Percentiles rank a stretch among this genome's conserved stretches.
These are phyloP conservation scores for Trachelus stipa DNA, from an alignment of 2,888 invertebrate genomes.

Conservation along the genomic window DNA sequence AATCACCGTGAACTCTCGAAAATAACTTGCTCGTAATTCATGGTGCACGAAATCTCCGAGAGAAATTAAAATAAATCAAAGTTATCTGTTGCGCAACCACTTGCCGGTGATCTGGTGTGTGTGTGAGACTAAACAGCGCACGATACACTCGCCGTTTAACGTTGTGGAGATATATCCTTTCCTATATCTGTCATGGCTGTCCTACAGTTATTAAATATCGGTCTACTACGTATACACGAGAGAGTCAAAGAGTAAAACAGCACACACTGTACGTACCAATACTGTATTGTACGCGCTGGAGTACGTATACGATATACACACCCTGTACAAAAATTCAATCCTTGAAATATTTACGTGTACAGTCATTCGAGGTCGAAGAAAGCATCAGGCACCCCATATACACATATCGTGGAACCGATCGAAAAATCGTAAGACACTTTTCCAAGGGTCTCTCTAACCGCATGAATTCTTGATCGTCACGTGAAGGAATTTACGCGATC, in stretches of 20 bases:
- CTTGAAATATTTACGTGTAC: neutral
- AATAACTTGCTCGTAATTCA: constrained; percentile 57
- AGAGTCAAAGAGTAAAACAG: neutral
- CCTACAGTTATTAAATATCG: constrained; percentile 35
- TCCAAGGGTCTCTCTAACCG: neutral
- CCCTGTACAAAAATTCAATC: neutral
- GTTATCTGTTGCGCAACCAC: constrained; percentile 58
- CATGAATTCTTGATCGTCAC: neutral
- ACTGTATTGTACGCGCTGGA: neutral
- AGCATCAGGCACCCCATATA: neutral
- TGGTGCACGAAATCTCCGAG: constrained; percentile 30
- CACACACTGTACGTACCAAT: neutral
- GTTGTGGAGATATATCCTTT: constrained; percentile 39
- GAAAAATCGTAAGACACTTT: neutral
- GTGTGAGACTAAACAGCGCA: constrained; percentile 47
- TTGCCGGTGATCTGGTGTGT: constrained; percentile 54
- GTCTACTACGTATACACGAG: neutral
- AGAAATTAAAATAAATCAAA: constrained; percentile 64
- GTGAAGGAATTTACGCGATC: neutral
- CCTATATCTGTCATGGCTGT: constrained; percentile 39
- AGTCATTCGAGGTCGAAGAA: neutral
- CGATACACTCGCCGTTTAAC: constrained; percentile 30
- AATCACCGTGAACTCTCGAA: constrained; percentile 56
- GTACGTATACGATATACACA: neutral
- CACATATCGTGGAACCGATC: neutral